Conservation (phyloP, 2,113 vertebrate species). For the Thalassoma bifasciatum region DNA sequence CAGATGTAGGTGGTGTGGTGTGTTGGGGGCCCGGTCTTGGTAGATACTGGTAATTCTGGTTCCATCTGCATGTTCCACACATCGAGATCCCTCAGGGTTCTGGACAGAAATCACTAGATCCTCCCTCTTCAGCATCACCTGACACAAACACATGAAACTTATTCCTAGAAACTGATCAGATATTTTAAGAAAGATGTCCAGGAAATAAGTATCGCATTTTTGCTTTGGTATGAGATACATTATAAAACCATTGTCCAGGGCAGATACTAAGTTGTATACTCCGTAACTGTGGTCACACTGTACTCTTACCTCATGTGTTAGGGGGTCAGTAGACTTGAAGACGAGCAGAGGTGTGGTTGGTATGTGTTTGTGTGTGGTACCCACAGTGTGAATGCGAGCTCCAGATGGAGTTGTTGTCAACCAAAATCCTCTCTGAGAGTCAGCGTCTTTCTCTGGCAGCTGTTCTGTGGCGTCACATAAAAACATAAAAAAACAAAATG, state of each 20-base stretch:
- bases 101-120: slow-evolving; percentile 87
- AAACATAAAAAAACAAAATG: not conserved
- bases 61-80: slow-evolving; percentile 93
- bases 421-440: slow-evolving; percentile 83
- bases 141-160: slow-evolving; percentile 6
- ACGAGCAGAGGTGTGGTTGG: slow-evolving; percentile 76
- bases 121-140: slow-evolving; percentile 91
- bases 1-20: not conserved
- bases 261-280: too few relatives aligned
- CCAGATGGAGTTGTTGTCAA: slow-evolving; percentile 89
- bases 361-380: slow-evolving; percentile 66
- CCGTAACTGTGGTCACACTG: too few relatives aligned
- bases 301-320: slow-evolving; percentile 85
- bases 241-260: too few relatives aligned
- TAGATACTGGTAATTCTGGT: slow-evolving; percentile 91
- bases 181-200: not conserved
- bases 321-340: slow-evolving; percentile 87
- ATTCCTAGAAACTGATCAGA: not conserved
- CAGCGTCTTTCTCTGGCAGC: slow-evolving; percentile 15
- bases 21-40: slow-evolving; percentile 69
- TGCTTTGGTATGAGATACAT: too few relatives aligned
- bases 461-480: slow-evolving; percentile 51
- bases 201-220: too few relatives aligned
- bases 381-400: slow-evolving; percentile 84
- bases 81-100: slow-evolving; percentile 80